phyloP scores from a whole-genome alignment of 64 coral and sea anemone genomes.

The Actinia equina region DNA sequence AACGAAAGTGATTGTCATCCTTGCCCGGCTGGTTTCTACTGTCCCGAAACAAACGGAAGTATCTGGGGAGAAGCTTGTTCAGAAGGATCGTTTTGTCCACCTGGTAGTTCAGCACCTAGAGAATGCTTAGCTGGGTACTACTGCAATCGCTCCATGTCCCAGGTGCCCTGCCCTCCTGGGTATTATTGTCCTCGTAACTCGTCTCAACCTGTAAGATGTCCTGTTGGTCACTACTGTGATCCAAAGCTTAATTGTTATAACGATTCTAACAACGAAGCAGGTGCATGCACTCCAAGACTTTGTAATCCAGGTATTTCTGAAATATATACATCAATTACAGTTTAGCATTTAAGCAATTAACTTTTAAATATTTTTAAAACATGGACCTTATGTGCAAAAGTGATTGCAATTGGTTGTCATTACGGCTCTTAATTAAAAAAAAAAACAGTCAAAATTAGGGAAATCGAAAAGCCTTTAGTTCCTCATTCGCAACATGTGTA shows the following conservation, averaged over 20 bases:
- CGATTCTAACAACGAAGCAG: conserved; percentile 48
- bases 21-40: conserved; percentile 75
- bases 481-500: too few relatives aligned
- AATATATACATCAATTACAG: neutral
- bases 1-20: conserved; percentile 69
- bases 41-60: conserved; percentile 67
- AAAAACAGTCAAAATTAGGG: too few relatives aligned
- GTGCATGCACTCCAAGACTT: conserved; percentile 76
- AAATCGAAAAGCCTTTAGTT: too few relatives aligned
- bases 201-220: conserved; percentile 66
- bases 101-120: conserved; percentile 71
- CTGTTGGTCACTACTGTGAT: conserved; percentile 84
- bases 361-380: too few relatives aligned
- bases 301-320: conserved; percentile 63
- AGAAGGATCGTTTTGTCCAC: conserved; percentile 78
- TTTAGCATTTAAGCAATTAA: too few relatives aligned
- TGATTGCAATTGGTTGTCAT: too few relatives aligned
- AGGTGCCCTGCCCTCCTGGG: conserved; percentile 80
- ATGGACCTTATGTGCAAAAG: too few relatives aligned
- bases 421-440: too few relatives aligned
- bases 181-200: conserved; percentile 78
- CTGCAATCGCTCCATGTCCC: conserved; percentile 72
- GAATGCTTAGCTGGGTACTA: conserved; percentile 81
- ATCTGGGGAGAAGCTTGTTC: conserved; percentile 68
- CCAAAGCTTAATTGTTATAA: conserved; percentile 62